Percentiles rank a stretch among this genome's conserved stretches.
phyloP scores from a whole-genome alignment of 2,888 invertebrate genomes.

The Adela reaumurella region DNA sequence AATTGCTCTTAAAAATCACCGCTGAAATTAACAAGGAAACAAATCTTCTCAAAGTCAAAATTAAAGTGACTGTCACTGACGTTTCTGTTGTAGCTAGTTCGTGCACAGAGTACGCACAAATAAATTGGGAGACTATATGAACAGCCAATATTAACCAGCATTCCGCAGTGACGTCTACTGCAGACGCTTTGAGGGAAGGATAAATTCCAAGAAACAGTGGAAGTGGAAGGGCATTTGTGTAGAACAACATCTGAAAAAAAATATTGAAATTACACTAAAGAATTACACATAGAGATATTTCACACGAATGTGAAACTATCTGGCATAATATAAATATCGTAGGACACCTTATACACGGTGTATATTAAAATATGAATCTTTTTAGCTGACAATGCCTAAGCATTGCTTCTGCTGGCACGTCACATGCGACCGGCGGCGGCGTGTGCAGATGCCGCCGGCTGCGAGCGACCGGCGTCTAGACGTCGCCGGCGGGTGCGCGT shows the following conservation, averaged over 20 bases:
- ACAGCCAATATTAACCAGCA: conserved; percentile 28
- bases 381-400: too few relatives aligned
- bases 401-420: too few relatives aligned
- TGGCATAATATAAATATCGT: too few relatives aligned
- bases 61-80: conserved; percentile 40
- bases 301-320: too few relatives aligned
- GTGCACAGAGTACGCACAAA: conserved; percentile 39
- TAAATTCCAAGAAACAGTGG: conserved; percentile 33
- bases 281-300: too few relatives aligned
- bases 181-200: conserved; percentile 24
- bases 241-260: conserved; percentile 43
- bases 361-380: too few relatives aligned
- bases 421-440: too few relatives aligned
- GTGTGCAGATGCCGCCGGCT: too few relatives aligned
- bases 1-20: conserved; percentile 40
- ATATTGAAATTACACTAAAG: neutral
- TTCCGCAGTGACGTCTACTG: conserved; percentile 18
- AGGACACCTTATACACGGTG: too few relatives aligned
- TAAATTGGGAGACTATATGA: conserved; percentile 35
- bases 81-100: conserved; percentile 36
- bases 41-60: conserved; percentile 41
- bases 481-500: too few relatives aligned
- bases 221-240: conserved; percentile 34
- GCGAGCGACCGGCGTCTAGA: too few relatives aligned
- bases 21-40: conserved; percentile 36